Base-by-base conservation (phyloP, 2,888 invertebrate species). In the Leucozona laternaria region DNA sequence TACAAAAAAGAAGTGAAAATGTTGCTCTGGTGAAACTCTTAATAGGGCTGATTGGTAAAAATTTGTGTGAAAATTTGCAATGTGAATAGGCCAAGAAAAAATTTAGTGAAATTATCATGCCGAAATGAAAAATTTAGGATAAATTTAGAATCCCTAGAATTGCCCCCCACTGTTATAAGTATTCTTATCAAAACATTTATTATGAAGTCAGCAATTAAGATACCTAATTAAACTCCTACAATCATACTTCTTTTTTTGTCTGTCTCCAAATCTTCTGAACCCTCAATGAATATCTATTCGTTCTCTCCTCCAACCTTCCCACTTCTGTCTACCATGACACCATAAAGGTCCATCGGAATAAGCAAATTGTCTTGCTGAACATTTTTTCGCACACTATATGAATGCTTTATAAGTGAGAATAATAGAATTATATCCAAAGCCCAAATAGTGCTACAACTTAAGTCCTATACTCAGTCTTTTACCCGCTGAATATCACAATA, bases 301-400 rank as follows among this genome's bases (percentile, higher is more conserved):
- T 43, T 57, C 20, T 17, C 31, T 53, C 43, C 28, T 22, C 4
- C 10, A 31, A 48, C 1, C 45, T 37, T 48, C 4, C 60, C n/a
- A 17, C 34, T 34, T 62, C 22, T 31, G 28, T 28, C 0, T 4
- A 50, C 7, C 55, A 50, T 55, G 43, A 78, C 64, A 79, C 68
- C 80, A 72, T 72, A 68, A 71, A 85, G 62, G 77, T 85, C 71
- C 80, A 68, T 68, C 72, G 68, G 45, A 76, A 80, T 80, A 64
- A 76, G 76, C 71, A 76, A 84, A 84, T 77, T 80, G 72, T 77
- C 76, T 76, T 77, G 60, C 76, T 85, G 77, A 85, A 80, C 80
- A 85, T 80, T 80, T 62, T 80, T 77, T 72, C 80, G 68, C 77
- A 80, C 80, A 80, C n/a, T n/a, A n/a, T n/a, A 80, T 79, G 72